Evolutionary conservation across 2,888 invertebrate species (phyloP).

Genomic region (Epinotia nisella): DNA sequence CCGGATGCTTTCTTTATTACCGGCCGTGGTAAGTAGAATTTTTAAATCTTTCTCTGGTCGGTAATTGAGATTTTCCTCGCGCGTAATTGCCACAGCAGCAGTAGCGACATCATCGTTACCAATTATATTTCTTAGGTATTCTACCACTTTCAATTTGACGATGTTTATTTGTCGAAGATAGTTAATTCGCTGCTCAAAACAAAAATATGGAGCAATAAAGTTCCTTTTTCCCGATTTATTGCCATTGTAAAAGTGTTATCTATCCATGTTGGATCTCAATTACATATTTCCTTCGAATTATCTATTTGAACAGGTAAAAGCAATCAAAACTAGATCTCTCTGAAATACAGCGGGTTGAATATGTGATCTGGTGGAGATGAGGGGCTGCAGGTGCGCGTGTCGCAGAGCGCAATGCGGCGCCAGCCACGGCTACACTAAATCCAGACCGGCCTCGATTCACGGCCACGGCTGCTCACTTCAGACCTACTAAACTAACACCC

Average conservation of each 20-base stretch:
- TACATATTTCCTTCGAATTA: not conserved
- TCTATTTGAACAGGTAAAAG: slow-evolving; percentile 1
- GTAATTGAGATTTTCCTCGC: not conserved
- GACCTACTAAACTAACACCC: slow-evolving; percentile 20
- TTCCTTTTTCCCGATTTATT: too few relatives aligned
- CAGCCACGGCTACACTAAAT: slow-evolving; percentile 56
- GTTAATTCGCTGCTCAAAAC: too few relatives aligned
- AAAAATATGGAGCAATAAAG: too few relatives aligned
- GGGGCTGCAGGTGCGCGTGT: slow-evolving; percentile 66
- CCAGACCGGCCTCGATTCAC: slow-evolving; percentile 73
- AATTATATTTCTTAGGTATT: too few relatives aligned
- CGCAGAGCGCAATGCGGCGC: slow-evolving; percentile 80
- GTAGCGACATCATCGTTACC: too few relatives aligned
- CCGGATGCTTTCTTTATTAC: not conserved
- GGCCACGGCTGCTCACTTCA: slow-evolving; percentile 53
- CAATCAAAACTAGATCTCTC: not conserved
- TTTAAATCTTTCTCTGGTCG: not conserved
- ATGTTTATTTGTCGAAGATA: too few relatives aligned
- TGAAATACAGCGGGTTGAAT: slow-evolving; percentile 3
- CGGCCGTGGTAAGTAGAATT: not conserved
- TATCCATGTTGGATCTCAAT: not conserved
- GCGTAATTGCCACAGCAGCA: not conserved
- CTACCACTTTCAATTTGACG: too few relatives aligned
- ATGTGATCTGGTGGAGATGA: slow-evolving; percentile 53
- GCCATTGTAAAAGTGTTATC: not conserved